These are phyloP conservation scores for Phrynocephalus vlangalii DNA, from an alignment of 2,797 vertebrate species.

Conservation along the genomic window DNA sequence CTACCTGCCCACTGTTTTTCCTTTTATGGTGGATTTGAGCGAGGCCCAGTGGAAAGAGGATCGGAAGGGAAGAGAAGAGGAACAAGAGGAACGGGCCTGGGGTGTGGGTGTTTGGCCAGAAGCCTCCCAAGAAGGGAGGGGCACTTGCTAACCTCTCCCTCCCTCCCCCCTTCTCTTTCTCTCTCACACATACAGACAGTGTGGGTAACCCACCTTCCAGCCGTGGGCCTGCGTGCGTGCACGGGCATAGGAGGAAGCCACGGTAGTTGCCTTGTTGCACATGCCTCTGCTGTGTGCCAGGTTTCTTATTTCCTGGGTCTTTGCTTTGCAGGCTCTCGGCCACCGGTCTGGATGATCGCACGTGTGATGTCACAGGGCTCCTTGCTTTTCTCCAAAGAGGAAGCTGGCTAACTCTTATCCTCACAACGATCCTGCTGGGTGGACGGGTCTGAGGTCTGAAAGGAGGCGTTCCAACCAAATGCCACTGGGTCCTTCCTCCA, in stretches of 20 bases:
- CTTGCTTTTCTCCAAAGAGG: not conserved
- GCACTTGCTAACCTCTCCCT: not conserved
- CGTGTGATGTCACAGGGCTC: too few relatives aligned
- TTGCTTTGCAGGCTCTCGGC: too few relatives aligned
- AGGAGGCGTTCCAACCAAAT: not conserved
- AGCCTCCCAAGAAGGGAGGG: not conserved
- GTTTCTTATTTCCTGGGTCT: too few relatives aligned
- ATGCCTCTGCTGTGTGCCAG: not conserved
- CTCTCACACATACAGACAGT: not conserved
- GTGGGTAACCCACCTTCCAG: too few relatives aligned
- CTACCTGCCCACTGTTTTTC: slow-evolving; percentile 80
- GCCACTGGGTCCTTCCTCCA: too few relatives aligned
- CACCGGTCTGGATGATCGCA: too few relatives aligned
- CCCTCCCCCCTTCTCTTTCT: too few relatives aligned
- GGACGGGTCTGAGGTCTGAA: not conserved
- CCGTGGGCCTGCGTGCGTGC: too few relatives aligned
- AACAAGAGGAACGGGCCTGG: slow-evolving; percentile 28
- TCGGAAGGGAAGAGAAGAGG: slow-evolving; percentile 46
- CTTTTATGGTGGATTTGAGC: slow-evolving; percentile 81
- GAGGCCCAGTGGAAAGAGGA: slow-evolving; percentile 58
- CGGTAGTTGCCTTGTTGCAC: accelerated
- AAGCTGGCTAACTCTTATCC: not conserved
- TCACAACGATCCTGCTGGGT: too few relatives aligned
- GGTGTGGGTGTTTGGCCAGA: not conserved
- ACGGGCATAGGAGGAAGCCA: too few relatives aligned